Evolutionary conservation across 2,888 invertebrate species (phyloP).

Genomic region (Lamellibrachia satsuma): DNA sequence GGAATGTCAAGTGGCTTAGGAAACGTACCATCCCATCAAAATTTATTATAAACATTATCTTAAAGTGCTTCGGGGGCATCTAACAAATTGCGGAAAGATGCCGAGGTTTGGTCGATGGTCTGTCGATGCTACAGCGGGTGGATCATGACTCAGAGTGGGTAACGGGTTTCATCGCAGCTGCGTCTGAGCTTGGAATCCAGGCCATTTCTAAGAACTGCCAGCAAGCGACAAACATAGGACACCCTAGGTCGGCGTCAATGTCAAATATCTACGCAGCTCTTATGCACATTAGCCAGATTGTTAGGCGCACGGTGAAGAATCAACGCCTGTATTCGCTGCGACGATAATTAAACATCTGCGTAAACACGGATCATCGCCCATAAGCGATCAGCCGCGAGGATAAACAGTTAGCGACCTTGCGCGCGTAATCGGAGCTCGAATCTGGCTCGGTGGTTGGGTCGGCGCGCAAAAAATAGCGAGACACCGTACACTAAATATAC

Average conservation of each 20-base stretch:
- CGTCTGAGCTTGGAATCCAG: neutral
- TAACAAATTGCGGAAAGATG: conserved; percentile 1
- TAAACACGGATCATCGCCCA: neutral
- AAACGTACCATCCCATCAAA: conserved; percentile 4
- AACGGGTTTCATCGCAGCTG: neutral
- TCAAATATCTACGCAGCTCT: conserved; percentile 12
- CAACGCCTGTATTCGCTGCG: neutral
- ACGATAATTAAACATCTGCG: neutral
- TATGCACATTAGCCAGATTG: neutral
- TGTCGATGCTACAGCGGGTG: neutral
- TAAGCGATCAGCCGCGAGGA: neutral
- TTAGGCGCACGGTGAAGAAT: neutral
- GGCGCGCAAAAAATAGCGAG: neutral
- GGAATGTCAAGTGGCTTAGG: neutral
- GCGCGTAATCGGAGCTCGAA: neutral
- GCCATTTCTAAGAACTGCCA: neutral
- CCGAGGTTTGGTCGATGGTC: neutral
- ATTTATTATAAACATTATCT: neutral
- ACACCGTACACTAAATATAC: neutral
- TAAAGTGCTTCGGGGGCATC: neutral
- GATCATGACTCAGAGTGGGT: neutral
- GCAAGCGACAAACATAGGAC: neutral
- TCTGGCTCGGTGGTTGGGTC: neutral
- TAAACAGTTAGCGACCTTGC: neutral
- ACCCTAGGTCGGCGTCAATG: neutral